Evolutionary conservation across 2,113 vertebrate species (phyloP), one percentile per base, ranked within the genome.

Genomic region (Bos taurus): DNA sequence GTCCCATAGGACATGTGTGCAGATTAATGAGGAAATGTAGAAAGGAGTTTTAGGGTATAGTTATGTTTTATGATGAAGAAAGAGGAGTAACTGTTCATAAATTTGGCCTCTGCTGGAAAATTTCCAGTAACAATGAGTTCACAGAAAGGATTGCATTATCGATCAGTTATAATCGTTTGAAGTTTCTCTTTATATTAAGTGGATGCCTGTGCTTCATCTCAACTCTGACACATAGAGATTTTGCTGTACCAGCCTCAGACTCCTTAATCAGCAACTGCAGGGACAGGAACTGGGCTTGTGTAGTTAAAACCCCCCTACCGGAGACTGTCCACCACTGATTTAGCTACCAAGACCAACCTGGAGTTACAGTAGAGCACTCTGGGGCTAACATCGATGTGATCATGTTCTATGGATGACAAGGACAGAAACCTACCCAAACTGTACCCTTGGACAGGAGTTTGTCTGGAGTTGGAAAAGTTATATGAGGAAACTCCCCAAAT

Each of bases 41-140:
- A 50, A 94, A 87, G 43, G 3, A 88, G 16, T 87, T 59, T 90
- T 28, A 36, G 59, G n/a, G 48, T 60, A 59, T n/a, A 80, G 64
- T 94, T 90, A 86, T 71, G 48, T 85, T 88, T 97, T 91, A 94
- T 87, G 33, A 80, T 46, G 67, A 60, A 82, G 78, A 88, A 60
- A 94, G 26, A 82, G 17, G 60, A 91, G 7, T 60, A 67, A 91
- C 81, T 56, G n/a, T 85, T 94, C 54, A 93, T 80, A 96, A 93
- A 91, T 54, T 56, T 28, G 59, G 56, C 14, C 25, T 93, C 56
- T 64, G n/a, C 30, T 93, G 46, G 87, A 90, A 97, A 95, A 71
- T 52, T 94, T 78, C 40, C 67, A 94, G 36, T 6, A 95, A 59
- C 19, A 40, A 64, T 5, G 33, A 92, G 74, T 88, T 95, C 78